Conservation (phyloP, 1,140 invertebrate genomes). For the Trialeurodes vaporariorum region DNA sequence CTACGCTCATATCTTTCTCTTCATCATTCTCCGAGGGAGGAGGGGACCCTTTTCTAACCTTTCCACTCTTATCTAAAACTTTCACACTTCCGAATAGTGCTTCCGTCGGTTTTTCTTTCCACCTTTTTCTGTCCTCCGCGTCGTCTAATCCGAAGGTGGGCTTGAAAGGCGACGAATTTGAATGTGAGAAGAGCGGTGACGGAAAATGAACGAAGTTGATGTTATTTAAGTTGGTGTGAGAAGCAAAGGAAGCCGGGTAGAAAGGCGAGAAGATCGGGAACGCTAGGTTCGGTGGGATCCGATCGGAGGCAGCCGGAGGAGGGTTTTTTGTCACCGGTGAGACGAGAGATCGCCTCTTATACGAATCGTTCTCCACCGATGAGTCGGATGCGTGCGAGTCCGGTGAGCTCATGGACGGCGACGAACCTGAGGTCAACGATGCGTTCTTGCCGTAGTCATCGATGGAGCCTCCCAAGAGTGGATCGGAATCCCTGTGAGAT, state of each 20-base stretch:
- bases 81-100: not conserved
- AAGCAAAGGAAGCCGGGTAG: not conserved
- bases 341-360: not conserved
- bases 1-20: not conserved
- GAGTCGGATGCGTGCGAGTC: not conserved
- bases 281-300: not conserved
- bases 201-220: not conserved
- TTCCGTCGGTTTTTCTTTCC: not conserved
- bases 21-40: no score
- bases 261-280: not conserved
- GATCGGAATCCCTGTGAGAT: not conserved
- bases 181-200: not conserved
- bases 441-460: not conserved
- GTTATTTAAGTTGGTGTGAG: not conserved
- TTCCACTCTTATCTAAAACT: no score
- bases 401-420: not conserved
- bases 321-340: not conserved
- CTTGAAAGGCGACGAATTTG: not conserved
- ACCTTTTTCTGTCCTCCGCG: slow-evolving; percentile 5
- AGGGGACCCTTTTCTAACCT: no score
- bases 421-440: not conserved
- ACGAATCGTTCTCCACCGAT: not conserved
- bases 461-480: not conserved
- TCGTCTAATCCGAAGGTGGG: not conserved
- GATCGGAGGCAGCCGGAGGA: not conserved